Evolutionary conservation across 2,797 vertebrate genomes (phyloP), one percentile per base, ranked within the genome.

Genomic region (Tokudaia muenninki): DNA sequence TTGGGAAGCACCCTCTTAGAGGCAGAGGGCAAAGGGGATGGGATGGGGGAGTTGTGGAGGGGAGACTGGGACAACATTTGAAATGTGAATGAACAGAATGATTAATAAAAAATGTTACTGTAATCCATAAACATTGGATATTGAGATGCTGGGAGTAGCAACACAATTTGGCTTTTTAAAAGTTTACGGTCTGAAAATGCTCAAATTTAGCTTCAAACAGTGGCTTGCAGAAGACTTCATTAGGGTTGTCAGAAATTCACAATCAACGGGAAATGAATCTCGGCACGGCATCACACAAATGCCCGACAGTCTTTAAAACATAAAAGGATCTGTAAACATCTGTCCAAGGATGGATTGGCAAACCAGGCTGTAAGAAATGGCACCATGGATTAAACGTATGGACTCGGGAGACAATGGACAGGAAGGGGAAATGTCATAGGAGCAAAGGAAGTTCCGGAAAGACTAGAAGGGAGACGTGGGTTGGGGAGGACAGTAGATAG

Each of bases 361-460:
- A 65, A 50, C 3, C 2, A 5, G 19, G 31, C 26, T 41, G 2
- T 41, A 63, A 41, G 44, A 94, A 86, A 78, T 47, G 2, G 29
- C 0, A 14, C 9, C n/a, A 12, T 0, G 0, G 4, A 55, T 11
- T 37, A 87, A 93, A 16, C n/a, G 6, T 1, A 44, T 77, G 41
- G 59, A 91, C 61, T 55, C 41, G 14, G 6, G 29, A 77, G 52
- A 37, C 9, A 59, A 3, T 10, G 81, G 92, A 21, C 8, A 24
- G 61, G 59, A 92, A 80, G 80, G 88, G 47, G 77, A 92, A 47
- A 50, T 24, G 6, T 11, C 37, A 57, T 1, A 12, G 0, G 24
- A 70, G 6, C 4, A 34, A 13, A 37, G 22, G 24, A 37, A 29
- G 31, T 55, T 86, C 87, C 31, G 22, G 26, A 55, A n/a, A 52